Evolutionary conservation across 2,113 vertebrate species (phyloP).

Genomic region (Ictalurus furcatus): DNA sequence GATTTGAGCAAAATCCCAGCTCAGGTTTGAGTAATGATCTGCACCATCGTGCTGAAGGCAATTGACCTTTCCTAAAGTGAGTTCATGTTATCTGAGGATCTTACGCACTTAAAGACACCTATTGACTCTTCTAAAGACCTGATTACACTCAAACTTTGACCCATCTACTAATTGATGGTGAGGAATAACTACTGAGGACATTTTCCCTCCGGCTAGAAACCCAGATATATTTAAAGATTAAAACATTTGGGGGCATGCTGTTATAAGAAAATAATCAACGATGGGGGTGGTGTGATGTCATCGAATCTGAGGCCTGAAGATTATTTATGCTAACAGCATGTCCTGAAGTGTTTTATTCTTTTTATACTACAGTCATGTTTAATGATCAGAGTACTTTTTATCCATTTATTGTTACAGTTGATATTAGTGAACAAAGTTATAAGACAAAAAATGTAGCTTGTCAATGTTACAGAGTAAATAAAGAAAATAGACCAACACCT

Average conservation of each 20-base stretch:
- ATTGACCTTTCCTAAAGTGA: conserved; percentile 60
- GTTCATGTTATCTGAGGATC: conserved; percentile 68
- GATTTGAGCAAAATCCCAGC: background rate
- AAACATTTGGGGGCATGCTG: background rate
- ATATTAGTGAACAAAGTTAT: background rate
- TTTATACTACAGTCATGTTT: background rate
- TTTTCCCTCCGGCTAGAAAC: conserved; percentile 49
- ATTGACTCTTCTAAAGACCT: conserved; percentile 68
- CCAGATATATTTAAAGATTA: conserved; percentile 17
- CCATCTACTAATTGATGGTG: conserved; percentile 74
- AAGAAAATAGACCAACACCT: background rate
- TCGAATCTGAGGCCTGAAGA: no score
- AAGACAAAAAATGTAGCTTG: background rate
- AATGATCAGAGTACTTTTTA: background rate
- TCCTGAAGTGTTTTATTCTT: background rate
- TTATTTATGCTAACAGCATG: background rate
- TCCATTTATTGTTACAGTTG: background rate
- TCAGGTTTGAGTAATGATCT: conserved; percentile 53
- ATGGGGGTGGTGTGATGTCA: background rate
- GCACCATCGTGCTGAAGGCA: conserved; percentile 37
- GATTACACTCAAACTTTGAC: conserved; percentile 74
- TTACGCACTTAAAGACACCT: conserved; percentile 70
- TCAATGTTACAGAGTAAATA: background rate
- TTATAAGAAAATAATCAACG: background rate
- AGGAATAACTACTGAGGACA: conserved; percentile 50